Evolutionary conservation across 1,140 invertebrate genomes (phyloP), one percentile per base, ranked within the genome.

Genomic region (Drosophila malerkotliana): DNA sequence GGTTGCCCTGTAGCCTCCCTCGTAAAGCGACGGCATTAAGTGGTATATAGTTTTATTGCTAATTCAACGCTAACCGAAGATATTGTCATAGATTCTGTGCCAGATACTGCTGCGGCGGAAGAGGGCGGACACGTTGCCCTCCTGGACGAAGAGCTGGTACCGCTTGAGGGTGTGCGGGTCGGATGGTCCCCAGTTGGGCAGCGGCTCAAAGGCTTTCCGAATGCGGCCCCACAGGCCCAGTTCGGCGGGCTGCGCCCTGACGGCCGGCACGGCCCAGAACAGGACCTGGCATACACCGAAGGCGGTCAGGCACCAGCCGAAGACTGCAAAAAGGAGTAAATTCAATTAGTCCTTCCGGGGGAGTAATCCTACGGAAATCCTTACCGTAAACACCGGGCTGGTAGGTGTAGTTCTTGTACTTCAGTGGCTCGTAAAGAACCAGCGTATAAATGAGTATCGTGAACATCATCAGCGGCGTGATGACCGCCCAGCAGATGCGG

Each of bases 401-500:
- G 91, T 93, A 94, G 12, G 75, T 84, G n/a, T 92, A 90, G 15
- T 91, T 88, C 56, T 92, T 92, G 73, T 94, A 93, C 47, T 92
- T 92, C 0, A 95, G 62, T 6, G 93, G 93, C 60, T 93, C 90
- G 15, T 94, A 90, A 28, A 92, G 93, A 6, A 91, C 88, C 24
- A 96, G 74, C 12, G 93, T 94, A 75, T 96, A 96, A 49, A 95
- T 66, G 26, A 96, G 91, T 58, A 96, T 95, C n/a, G 94, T 92
- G 18, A 94, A 88, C 24, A 98, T 92, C 30, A 96, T 91, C 9
- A 95, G 62, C 1, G 97, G 97, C 34, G 96, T 96, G 15, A 96
- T 90, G 8, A 96, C 85, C 2, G 93, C 94, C 97, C 97, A 98
- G 55, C 95, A 96, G 18, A 96, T 67, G 88, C 96, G 94, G 95